These are phyloP conservation scores for Heliconius congener DNA, from an alignment of 1,140 invertebrate genomes.

Conservation along the genomic window DNA sequence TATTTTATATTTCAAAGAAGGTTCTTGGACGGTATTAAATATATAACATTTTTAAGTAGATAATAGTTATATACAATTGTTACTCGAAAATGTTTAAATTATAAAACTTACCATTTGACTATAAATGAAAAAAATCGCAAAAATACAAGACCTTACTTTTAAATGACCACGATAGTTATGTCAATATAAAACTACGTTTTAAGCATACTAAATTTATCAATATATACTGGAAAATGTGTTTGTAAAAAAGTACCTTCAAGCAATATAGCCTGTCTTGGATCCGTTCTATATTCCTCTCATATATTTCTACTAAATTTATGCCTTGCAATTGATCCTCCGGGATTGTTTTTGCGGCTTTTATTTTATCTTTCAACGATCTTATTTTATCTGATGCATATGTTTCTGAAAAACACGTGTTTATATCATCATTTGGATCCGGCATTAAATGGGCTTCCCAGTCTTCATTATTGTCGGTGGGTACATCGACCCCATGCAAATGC, in stretches of 20 bases:
- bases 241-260: background rate
- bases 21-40: too few relatives aligned
- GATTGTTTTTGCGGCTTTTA: slow-evolving; percentile 14
- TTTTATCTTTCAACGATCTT: slow-evolving; percentile 57
- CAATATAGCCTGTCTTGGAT: background rate
- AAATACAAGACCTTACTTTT: too few relatives aligned
- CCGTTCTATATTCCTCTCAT: background rate
- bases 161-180: too few relatives aligned
- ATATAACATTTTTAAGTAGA: too few relatives aligned
- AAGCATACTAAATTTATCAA: too few relatives aligned
- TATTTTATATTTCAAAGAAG: too few relatives aligned
- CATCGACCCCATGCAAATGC: slow-evolving; percentile 23
- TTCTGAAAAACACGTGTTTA: slow-evolving; percentile 66
- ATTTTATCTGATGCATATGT: slow-evolving; percentile 55
- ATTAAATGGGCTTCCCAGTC: slow-evolving; percentile 53
- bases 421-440: slow-evolving; percentile 46
- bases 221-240: too few relatives aligned
- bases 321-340: slow-evolving; percentile 43
- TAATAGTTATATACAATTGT: too few relatives aligned
- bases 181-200: too few relatives aligned
- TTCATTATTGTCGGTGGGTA: slow-evolving; percentile 21
- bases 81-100: too few relatives aligned
- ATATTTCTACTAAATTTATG: slow-evolving; percentile 28
- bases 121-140: too few relatives aligned
- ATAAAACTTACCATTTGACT: too few relatives aligned